phyloP scores from a whole-genome alignment of 2,888 invertebrate species.

The Brachynemurus nebulosus region DNA sequence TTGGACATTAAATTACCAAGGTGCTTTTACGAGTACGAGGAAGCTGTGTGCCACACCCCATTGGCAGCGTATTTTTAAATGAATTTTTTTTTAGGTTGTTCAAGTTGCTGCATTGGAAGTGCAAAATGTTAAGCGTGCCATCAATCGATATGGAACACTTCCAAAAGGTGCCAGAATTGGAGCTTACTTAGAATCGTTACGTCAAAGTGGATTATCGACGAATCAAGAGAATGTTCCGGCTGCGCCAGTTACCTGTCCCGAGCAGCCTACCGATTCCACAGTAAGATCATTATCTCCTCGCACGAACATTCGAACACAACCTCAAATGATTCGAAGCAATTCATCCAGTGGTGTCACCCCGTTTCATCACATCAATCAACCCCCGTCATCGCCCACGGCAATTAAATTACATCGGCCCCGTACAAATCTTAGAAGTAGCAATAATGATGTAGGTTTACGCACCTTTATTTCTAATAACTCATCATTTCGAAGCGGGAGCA shows the following conservation, averaged over 20 bases:
- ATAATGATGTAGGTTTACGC: conserved; percentile 30
- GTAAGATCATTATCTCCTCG: conserved; percentile 49
- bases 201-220: conserved; percentile 53
- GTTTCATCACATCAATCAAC: conserved; percentile 36
- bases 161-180: conserved; percentile 95
- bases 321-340: conserved; percentile 82
- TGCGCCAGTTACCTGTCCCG: conserved; percentile 20
- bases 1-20: no score
- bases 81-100: conserved; percentile 29
- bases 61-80: background rate
- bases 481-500: conserved; percentile 38
- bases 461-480: conserved; percentile 30
- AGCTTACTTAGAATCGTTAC: conserved; percentile 86
- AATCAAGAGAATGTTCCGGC: conserved; percentile 27
- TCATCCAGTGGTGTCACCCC: conserved; percentile 71
- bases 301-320: conserved; percentile 48
- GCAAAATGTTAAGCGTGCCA: conserved; percentile 87
- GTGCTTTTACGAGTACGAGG: no score
- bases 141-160: conserved; percentile 89
- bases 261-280: conserved; percentile 30
- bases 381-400: conserved; percentile 45
- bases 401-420: conserved; percentile 42
- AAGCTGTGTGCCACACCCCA: background rate
- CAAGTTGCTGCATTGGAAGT: conserved; percentile 89
- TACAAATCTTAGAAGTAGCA: conserved; percentile 30